These are phyloP conservation scores for Anguilla marmorata DNA, from an alignment of 2,797 vertebrate genomes.

Conservation along the genomic window DNA sequence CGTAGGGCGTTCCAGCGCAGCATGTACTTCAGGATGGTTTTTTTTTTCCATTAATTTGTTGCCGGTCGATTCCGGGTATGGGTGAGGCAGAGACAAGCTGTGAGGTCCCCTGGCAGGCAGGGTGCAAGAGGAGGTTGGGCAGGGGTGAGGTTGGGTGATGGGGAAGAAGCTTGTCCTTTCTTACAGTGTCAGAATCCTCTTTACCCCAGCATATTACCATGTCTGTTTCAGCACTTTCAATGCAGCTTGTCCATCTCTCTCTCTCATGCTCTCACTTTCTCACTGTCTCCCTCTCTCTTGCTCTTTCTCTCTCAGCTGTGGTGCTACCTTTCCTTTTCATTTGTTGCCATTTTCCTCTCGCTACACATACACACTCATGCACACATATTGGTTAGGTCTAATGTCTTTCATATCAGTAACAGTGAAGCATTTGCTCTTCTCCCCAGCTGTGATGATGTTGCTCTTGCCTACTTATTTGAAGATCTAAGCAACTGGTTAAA, in stretches of 20 bases:
- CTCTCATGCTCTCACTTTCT: background rate
- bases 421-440: background rate
- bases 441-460: background rate
- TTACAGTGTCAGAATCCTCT: background rate
- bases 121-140: background rate
- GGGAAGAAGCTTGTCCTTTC: background rate
- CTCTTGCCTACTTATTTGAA: background rate
- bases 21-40: background rate
- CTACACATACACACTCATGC: background rate
- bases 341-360: background rate
- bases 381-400: background rate
- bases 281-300: background rate
- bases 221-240: constrained; percentile 12
- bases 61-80: background rate
- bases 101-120: background rate
- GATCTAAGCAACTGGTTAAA: background rate
- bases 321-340: background rate
- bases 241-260: background rate
- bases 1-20: background rate
- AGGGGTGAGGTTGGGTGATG: background rate
- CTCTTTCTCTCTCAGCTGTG: background rate
- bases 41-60: constrained; percentile 6
- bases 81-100: background rate
- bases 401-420: background rate
- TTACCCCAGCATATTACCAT: background rate